These are phyloP conservation scores for Drosophila melanosoma DNA, from an alignment of 2,888 invertebrate genomes.

Conservation along the genomic window DNA sequence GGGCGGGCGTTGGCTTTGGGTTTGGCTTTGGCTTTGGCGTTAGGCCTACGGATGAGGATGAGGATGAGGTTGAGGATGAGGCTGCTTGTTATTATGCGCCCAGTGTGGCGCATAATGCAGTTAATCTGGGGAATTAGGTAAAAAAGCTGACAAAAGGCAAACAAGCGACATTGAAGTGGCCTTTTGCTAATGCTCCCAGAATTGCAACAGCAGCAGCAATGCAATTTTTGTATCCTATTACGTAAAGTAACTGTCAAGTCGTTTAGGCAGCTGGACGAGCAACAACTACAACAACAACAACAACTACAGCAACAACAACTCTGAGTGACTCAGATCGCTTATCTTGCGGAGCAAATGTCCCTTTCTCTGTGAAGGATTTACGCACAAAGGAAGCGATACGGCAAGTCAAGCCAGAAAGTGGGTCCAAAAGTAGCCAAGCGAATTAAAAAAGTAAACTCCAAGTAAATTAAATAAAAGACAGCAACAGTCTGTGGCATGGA, in stretches of 20 bases:
- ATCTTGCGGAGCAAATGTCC: conserved; percentile 72
- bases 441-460: conserved; percentile 78
- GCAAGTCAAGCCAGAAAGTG: conserved; percentile 31
- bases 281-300: conserved; percentile 21
- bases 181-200: conserved; percentile 43
- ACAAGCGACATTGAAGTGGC: conserved; percentile 66
- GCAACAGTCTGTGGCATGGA: conserved; percentile 3
- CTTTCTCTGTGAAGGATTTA: conserved; percentile 71
- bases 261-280: conserved; percentile 58
- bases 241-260: conserved; percentile 74
- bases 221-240: conserved; percentile 79
- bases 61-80: neutral
- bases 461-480: conserved; percentile 72
- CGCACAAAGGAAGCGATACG: conserved; percentile 67
- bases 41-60: conserved; percentile 19
- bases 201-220: conserved; percentile 60
- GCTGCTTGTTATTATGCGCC: conserved; percentile 66
- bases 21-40: conserved; percentile 7
- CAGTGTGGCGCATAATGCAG: conserved; percentile 79
- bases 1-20: conserved; percentile 13
- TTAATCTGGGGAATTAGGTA: conserved; percentile 79
- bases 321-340: conserved; percentile 69
- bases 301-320: conserved; percentile 13
- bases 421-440: conserved; percentile 77
- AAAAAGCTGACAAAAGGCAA: conserved; percentile 74